Evolutionary conservation across 2,797 vertebrate species (phyloP).

Genomic region (Allobates femoralis): DNA sequence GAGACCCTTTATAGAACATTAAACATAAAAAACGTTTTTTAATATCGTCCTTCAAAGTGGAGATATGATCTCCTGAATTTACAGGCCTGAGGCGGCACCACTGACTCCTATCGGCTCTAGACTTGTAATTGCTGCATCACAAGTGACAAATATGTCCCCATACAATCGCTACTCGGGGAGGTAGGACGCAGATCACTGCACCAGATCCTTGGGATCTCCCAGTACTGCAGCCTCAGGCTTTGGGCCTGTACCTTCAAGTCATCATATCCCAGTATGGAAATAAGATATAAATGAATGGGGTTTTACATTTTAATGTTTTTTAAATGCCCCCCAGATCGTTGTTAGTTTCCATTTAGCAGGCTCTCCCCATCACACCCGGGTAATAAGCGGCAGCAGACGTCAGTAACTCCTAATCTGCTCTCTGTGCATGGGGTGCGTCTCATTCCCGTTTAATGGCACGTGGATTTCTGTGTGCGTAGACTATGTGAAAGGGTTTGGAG

Average conservation of each 20-base stretch:
- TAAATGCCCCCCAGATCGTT: not conserved
- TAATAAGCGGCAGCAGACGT: conserved; percentile 3
- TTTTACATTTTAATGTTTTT: not conserved
- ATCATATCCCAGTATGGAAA: not conserved
- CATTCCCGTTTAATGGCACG: conserved; percentile 54
- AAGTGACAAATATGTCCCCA: too few species aligned
- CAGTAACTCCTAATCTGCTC: not conserved
- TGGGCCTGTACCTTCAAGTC: not conserved
- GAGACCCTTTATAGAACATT: not conserved
- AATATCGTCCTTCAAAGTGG: not conserved
- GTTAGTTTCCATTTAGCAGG: conserved; percentile 10
- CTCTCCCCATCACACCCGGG: not conserved
- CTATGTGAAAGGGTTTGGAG: conserved; percentile 94
- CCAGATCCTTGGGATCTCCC: not conserved
- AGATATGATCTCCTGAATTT: not conserved
- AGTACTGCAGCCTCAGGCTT: conserved; percentile 10
- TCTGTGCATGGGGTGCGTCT: conserved; percentile 45
- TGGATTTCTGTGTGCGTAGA: conserved; percentile 76
- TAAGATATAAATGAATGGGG: not conserved
- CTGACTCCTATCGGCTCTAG: not conserved
- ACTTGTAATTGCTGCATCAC: not conserved
- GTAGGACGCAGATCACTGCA: not conserved
- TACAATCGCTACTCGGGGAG: not conserved
- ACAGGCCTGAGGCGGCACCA: conserved; percentile 5
- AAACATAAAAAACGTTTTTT: not conserved